These are phyloP conservation scores for Alligator mississippiensis DNA, from an alignment of 2,113 vertebrate genomes.

Conservation along the genomic window DNA sequence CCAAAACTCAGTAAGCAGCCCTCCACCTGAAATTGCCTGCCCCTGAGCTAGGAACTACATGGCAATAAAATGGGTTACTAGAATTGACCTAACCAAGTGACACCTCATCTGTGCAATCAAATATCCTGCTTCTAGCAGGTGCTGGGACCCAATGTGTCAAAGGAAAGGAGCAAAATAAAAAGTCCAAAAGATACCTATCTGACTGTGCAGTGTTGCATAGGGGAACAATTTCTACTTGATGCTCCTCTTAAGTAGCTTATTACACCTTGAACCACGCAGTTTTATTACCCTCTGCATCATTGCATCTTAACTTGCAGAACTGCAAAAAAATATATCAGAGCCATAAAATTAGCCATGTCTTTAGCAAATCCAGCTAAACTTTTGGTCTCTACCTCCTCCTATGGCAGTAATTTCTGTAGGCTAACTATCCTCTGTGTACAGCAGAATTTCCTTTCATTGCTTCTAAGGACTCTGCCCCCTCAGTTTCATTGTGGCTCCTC, in stretches of 20 bases:
- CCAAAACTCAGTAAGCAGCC: no score
- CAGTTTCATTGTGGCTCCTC: background rate
- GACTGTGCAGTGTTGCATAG: rapidly evolving
- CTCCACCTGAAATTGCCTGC: no score
- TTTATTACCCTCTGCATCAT: background rate
- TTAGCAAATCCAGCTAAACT: background rate
- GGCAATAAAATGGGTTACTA: background rate
- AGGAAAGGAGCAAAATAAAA: background rate
- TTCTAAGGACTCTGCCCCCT: background rate
- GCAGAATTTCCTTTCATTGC: background rate
- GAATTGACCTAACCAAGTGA: background rate
- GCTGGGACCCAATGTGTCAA: rapidly evolving
- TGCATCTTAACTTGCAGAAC: background rate
- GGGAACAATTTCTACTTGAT: background rate
- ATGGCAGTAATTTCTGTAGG: background rate
- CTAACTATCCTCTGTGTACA: background rate
- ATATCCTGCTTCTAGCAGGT: background rate
- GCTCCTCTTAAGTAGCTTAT: background rate
- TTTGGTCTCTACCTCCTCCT: background rate
- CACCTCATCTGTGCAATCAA: no score
- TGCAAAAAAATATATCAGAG: background rate
- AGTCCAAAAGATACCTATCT: background rate
- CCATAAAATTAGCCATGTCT: background rate
- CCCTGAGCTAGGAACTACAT: no score
- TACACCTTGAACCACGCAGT: background rate